These are phyloP conservation scores for Hystrix cristata DNA, from an alignment of 2,113 vertebrate genomes.

Conservation along the genomic window DNA sequence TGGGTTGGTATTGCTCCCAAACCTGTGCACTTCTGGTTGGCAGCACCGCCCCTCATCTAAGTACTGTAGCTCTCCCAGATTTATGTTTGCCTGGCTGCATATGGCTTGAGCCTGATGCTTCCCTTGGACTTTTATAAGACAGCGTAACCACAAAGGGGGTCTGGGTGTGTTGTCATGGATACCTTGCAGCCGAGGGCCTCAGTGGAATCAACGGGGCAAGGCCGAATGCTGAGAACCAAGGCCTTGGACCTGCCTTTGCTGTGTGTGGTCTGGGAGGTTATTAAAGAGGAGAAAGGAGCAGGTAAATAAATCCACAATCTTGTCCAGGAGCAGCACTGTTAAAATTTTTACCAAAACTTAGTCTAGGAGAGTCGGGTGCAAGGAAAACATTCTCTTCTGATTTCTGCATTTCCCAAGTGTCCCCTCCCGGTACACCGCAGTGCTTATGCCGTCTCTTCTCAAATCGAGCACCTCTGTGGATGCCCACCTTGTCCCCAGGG, in stretches of 20 bases:
- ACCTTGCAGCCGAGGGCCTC: background rate
- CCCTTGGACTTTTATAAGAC: background rate
- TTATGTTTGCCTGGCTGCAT: fast-evolving
- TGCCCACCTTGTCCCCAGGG: background rate
- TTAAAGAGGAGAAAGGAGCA: background rate
- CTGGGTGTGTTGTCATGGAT: background rate
- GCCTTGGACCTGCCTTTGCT: background rate
- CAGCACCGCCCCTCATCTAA: fast-evolving
- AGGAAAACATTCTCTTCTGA: background rate
- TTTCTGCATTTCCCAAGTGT: background rate
- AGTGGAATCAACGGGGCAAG: background rate
- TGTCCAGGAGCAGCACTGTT: background rate
- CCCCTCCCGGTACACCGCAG: background rate
- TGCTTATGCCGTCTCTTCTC: background rate
- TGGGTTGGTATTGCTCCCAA: background rate
- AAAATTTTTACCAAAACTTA: background rate
- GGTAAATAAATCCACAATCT: background rate
- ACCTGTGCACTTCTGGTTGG: background rate
- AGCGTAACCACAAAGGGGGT: background rate
- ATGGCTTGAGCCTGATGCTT: background rate
- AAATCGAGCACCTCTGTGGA: background rate
- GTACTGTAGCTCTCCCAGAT: background rate
- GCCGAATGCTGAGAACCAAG: background rate
- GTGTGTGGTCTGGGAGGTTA: background rate
- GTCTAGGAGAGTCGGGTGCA: background rate